These are phyloP conservation scores for Sthenelais limicola DNA, from an alignment of 2,888 invertebrate species.

Conservation along the genomic window DNA sequence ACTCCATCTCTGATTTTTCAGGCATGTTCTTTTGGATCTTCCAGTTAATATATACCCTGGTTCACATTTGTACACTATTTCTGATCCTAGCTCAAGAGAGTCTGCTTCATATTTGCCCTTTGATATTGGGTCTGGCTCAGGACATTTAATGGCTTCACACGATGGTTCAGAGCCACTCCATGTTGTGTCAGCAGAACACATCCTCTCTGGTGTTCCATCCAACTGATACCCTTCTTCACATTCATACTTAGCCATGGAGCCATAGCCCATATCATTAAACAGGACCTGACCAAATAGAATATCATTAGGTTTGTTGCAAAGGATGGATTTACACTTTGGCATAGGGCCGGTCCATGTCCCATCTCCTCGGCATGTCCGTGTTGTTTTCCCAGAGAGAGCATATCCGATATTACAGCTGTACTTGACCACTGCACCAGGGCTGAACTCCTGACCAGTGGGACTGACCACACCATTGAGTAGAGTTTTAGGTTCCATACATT, in stretches of 20 bases:
- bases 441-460: constrained; percentile 1
- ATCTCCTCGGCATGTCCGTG: constrained; percentile 61
- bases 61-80: constrained; percentile 47
- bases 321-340: constrained; percentile 54
- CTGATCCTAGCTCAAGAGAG: constrained; percentile 26
- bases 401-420: constrained; percentile 48
- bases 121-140: constrained; percentile 44
- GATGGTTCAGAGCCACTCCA: constrained; percentile 63
- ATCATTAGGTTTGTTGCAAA: constrained; percentile 49
- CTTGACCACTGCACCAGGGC: constrained; percentile 46
- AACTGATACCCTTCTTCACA: constrained; percentile 67
- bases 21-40: constrained; percentile 44
- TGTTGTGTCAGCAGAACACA: constrained; percentile 59
- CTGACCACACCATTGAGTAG: constrained; percentile 40
- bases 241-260: constrained; percentile 51
- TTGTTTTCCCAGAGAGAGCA: constrained; percentile 48
- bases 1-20: constrained; percentile 41
- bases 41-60: constrained; percentile 60
- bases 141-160: constrained; percentile 59
- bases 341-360: constrained; percentile 65
- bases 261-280: constrained; percentile 37
- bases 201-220: constrained; percentile 55
- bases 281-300: constrained; percentile 39
- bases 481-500: constrained; percentile 52
- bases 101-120: constrained; percentile 42